A percentile compares a stretch with the other conserved stretches of the same genome.
phyloP scores from a whole-genome alignment of 2,113 vertebrate species.

The Onychorhynchus coronatus region DNA sequence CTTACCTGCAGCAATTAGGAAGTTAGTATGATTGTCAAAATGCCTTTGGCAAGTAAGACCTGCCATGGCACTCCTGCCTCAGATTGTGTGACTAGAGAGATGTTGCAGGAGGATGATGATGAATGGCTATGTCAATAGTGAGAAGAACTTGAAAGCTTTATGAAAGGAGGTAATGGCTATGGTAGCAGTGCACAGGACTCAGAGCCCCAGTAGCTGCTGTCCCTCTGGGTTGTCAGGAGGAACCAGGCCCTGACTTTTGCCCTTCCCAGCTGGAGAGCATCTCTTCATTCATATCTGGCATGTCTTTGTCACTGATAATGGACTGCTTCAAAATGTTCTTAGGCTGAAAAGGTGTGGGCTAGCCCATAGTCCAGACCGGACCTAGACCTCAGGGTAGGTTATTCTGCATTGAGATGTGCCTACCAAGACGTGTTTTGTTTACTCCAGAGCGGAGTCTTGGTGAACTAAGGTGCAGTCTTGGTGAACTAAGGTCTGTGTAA shows the following conservation, averaged over 20 bases:
- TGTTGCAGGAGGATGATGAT: not conserved
- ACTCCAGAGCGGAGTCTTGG: not conserved
- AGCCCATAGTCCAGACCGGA: not conserved
- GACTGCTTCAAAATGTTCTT: not conserved
- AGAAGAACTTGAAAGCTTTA: not conserved
- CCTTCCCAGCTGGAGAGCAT: not conserved
- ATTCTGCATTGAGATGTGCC: not conserved
- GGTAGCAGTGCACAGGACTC: not conserved
- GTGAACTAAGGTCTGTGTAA: not conserved
- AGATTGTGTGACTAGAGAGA: not conserved
- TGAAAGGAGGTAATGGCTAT: not conserved
- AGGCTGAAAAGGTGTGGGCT: not conserved
- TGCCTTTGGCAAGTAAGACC: not conserved
- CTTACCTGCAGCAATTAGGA: not conserved
- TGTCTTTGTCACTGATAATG: not conserved
- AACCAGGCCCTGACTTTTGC: not conserved
- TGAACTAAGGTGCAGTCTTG: not conserved
- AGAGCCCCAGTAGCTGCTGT: not conserved
- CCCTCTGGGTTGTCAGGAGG: not conserved
- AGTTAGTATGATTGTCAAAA: not conserved
- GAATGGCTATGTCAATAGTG: not conserved
- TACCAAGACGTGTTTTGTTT: not conserved
- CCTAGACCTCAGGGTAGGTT: not conserved
- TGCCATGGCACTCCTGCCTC: not conserved
- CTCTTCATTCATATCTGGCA: not conserved